Conservation (phyloP, 2,888 invertebrate species). For the Poecilus cupreus region DNA sequence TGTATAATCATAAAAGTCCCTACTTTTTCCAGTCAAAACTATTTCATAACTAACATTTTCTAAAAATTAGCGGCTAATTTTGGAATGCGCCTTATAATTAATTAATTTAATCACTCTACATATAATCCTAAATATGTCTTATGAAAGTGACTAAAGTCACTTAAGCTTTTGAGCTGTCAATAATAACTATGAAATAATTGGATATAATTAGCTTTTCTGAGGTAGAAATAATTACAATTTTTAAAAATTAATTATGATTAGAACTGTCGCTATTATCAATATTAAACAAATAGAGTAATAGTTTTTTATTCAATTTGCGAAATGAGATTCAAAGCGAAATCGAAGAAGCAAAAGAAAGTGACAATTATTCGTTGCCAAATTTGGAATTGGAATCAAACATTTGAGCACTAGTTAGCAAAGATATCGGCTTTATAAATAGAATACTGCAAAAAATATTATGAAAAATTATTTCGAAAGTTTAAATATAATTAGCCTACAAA, state of each 20-base stretch:
- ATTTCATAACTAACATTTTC: too few species aligned
- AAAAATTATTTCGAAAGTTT: conserved; percentile 36
- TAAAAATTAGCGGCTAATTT: too few species aligned
- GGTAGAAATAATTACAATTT: conserved; percentile 22
- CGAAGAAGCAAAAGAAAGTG: background rate
- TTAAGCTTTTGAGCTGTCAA: conserved; percentile 5
- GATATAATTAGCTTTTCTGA: conserved; percentile 13
- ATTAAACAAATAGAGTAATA: conserved; percentile 18
- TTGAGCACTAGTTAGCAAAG: background rate
- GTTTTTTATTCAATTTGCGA: conserved; percentile 14
- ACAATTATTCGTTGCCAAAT: conserved; percentile 25
- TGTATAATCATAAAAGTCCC: too few species aligned
- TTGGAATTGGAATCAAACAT: conserved; percentile 20
- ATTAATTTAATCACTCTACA: background rate
- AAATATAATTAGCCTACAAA: conserved; percentile 36
- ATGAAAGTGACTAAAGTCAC: background rate
- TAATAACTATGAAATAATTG: conserved; percentile 8
- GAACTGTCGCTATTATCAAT: background rate
- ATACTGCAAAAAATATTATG: background rate
- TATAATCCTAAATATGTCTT: background rate
- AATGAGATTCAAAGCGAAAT: background rate
- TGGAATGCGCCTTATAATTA: background rate
- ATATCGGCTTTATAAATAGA: background rate
- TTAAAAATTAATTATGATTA: conserved; percentile 5
- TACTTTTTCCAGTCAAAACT: too few species aligned